Conservation (phyloP, 2,113 vertebrate genomes). For the Lamprotornis superbus region DNA sequence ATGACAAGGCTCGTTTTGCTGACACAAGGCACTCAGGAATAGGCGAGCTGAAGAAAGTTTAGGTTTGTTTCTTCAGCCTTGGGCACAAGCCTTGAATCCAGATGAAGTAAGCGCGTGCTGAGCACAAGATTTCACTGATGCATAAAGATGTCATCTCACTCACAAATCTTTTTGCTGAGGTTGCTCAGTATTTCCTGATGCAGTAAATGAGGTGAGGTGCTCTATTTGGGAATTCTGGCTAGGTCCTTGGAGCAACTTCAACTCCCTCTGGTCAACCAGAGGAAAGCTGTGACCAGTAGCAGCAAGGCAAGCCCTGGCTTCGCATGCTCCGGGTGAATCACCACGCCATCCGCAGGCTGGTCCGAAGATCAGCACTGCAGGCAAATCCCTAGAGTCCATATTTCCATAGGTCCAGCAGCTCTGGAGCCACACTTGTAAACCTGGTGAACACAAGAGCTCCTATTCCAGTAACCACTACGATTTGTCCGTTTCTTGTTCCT, state of each 20-base stretch:
- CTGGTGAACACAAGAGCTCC: background rate
- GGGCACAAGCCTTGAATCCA: constrained; percentile 34
- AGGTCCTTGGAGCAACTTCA: background rate
- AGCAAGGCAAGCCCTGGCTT: background rate
- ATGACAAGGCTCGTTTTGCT: constrained; percentile 34
- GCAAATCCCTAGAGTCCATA: background rate
- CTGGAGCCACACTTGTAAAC: background rate
- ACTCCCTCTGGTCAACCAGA: background rate
- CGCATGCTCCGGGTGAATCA: background rate
- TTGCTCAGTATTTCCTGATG: background rate
- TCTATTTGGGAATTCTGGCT: background rate
- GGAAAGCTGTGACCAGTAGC: background rate
- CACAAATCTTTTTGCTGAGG: constrained; percentile 14
- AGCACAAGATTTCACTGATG: background rate
- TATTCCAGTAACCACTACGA: background rate
- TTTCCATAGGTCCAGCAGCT: background rate
- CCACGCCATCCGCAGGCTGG: background rate
- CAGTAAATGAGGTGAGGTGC: background rate
- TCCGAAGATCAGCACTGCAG: background rate
- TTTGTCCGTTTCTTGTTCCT: background rate
- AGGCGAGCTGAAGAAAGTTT: constrained; percentile 43
- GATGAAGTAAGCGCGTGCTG: background rate
- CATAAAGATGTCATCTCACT: constrained; percentile 21
- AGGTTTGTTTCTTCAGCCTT: constrained; percentile 53
- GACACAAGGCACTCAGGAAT: constrained; percentile 20